Conservation (phyloP, 1,140 invertebrate genomes). For the Papilio dardanus region DNA sequence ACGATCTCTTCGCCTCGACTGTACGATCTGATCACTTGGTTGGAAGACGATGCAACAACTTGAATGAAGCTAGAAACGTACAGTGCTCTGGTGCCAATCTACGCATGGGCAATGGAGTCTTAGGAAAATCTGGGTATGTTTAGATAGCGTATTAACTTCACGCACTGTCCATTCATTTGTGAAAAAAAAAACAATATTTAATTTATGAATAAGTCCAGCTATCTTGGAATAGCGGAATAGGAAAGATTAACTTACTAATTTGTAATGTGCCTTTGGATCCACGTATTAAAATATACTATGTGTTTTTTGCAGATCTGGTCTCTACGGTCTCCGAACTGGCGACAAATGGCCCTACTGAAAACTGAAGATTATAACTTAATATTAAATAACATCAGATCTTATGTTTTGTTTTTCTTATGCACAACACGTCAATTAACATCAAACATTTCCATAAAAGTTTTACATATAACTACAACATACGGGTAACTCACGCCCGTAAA, state of each 20-base stretch:
- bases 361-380: constrained; percentile 22
- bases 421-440: too few species aligned
- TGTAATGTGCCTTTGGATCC: neutral
- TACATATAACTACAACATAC: too few species aligned
- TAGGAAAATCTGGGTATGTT: constrained; percentile 25
- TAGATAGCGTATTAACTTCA: neutral
- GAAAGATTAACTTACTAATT: neutral
- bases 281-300: neutral
- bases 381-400: neutral
- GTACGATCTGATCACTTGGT: constrained; percentile 57
- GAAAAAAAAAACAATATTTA: too few species aligned
- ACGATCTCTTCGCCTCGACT: constrained; percentile 64
- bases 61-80: constrained; percentile 16
- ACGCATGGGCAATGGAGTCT: constrained; percentile 19
- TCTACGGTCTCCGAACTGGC: constrained; percentile 41
- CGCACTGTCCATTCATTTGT: neutral
- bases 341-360: constrained; percentile 42
- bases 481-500: too few species aligned
- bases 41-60: constrained; percentile 43
- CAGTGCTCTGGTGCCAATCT: constrained; percentile 3
- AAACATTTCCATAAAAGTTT: too few species aligned
- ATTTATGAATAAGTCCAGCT: too few species aligned
- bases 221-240: too few species aligned
- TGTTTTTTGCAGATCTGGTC: constrained; percentile 42
- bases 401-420: neutral